phyloP scores from a whole-genome alignment of 2,888 invertebrate genomes.

The Prionchulus punctatus region DNA sequence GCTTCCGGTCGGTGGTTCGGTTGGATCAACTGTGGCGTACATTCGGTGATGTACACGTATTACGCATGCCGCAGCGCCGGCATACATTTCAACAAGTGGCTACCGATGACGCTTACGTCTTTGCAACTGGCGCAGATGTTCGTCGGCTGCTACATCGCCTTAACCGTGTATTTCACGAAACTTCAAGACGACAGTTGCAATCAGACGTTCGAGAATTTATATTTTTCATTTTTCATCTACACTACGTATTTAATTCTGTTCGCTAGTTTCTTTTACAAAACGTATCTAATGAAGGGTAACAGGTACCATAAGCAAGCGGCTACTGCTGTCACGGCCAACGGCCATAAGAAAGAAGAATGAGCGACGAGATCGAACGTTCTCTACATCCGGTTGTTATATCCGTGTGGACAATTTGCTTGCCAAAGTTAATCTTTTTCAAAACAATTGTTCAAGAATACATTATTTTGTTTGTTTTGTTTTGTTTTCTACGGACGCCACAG shows the following conservation, averaged over 20 bases:
- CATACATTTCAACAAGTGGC: conserved; percentile 27
- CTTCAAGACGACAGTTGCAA: conserved; percentile 32
- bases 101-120: conserved; percentile 37
- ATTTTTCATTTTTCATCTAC: conserved; percentile 30
- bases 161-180: conserved; percentile 20
- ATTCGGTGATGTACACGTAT: conserved; percentile 41
- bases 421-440: too few relatives aligned
- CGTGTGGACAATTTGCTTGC: too few relatives aligned
- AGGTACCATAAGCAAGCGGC: too few relatives aligned
- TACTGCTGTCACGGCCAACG: too few relatives aligned
- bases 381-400: too few relatives aligned
- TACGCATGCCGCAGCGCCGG: conserved; percentile 37
- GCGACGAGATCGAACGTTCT: too few relatives aligned
- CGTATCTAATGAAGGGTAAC: conserved; percentile 16
- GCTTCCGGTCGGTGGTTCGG: conserved; percentile 32
- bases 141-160: conserved; percentile 31
- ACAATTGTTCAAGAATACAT: too few relatives aligned
- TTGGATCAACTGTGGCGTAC: conserved; percentile 43
- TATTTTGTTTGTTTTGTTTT: too few relatives aligned
- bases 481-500: too few relatives aligned
- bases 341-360: too few relatives aligned
- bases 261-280: conserved; percentile 17
- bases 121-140: conserved; percentile 37
- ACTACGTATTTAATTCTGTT: conserved; percentile 32
- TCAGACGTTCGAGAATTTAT: conserved; percentile 36